These are phyloP conservation scores for Oriolus oriolus DNA, from an alignment of 2,113 vertebrate species.

Conservation along the genomic window DNA sequence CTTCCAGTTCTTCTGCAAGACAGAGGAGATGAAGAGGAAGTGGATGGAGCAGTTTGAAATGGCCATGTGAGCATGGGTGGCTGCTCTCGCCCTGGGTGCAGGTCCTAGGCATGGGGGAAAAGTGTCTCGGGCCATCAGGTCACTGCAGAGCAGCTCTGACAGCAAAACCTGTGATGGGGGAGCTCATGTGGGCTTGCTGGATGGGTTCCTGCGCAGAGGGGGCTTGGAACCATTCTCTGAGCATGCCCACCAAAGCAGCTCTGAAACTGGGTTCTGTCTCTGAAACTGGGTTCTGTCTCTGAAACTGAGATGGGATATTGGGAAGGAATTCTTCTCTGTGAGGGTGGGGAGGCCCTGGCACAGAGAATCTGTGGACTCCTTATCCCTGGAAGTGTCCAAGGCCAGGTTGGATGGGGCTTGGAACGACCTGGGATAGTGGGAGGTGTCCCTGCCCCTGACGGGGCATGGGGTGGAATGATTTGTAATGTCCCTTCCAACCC, in stretches of 20 bases:
- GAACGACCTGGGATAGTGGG: rapidly evolving
- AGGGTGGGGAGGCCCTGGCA: background rate
- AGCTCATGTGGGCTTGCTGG: background rate
- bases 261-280: background rate
- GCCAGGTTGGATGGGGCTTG: rapidly evolving
- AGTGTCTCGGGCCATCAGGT: background rate
- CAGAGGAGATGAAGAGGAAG: constrained; percentile 95
- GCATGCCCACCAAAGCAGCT: background rate
- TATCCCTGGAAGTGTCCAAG: background rate
- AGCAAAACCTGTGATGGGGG: background rate
- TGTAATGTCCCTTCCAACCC: background rate
- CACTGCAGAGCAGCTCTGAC: background rate
- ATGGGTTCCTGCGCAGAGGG: background rate
- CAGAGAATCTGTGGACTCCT: background rate
- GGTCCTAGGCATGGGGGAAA: rapidly evolving
- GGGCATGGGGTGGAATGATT: background rate
- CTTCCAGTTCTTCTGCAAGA: constrained; percentile 99
- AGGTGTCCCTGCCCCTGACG: background rate
- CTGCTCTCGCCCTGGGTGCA: background rate
- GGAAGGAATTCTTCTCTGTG: background rate
- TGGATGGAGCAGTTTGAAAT: constrained; percentile 99
- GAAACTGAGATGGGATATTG: background rate
- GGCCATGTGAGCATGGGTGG: constrained; percentile 86
- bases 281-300: background rate
- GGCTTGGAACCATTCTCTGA: background rate